A percentile compares a stretch with the other conserved stretches of the same genome.
Evolutionary conservation across 2,888 invertebrate species (phyloP).

Genomic region (Callosobruchus maculatus): DNA sequence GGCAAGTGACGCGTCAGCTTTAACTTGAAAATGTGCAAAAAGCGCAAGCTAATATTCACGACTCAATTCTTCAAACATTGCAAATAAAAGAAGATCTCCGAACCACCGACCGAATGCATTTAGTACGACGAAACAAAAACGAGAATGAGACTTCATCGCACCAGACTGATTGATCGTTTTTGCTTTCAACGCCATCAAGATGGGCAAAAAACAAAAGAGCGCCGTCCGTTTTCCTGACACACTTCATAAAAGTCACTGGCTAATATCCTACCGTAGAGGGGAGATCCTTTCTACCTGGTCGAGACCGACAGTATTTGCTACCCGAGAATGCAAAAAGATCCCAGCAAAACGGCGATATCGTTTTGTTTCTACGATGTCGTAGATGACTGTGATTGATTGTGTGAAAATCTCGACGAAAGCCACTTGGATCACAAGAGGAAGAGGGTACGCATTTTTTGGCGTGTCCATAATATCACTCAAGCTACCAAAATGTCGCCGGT

Average conservation of each 20-base stretch:
- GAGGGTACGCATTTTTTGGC: too few relatives aligned
- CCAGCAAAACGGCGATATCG: not conserved
- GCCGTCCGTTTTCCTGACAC: conserved; percentile 13
- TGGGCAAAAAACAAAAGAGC: conserved; percentile 8
- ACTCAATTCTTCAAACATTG: too few relatives aligned
- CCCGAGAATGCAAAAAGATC: not conserved
- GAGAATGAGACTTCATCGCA: conserved; percentile 10
- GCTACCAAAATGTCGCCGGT: too few relatives aligned
- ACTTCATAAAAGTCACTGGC: conserved; percentile 14
- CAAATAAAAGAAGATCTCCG: not conserved
- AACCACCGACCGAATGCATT: not conserved
- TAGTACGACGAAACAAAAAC: conserved; percentile 4
- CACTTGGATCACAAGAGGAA: too few relatives aligned
- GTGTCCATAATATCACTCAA: too few relatives aligned
- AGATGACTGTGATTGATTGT: not conserved
- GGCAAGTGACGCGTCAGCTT: too few relatives aligned
- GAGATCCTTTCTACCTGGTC: conserved; percentile 3
- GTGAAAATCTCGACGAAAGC: not conserved
- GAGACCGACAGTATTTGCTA: conserved; percentile 6
- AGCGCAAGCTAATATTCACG: too few relatives aligned
- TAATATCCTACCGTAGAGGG: conserved; percentile 7
- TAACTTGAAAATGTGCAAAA: too few relatives aligned
- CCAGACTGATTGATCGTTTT: conserved; percentile 18
- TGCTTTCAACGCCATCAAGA: conserved; percentile 7
- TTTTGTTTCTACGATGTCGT: not conserved